These are phyloP conservation scores for Actinernus sp. DNA, from an alignment of 92 coral and sea anemone species.

Conservation along the genomic window DNA sequence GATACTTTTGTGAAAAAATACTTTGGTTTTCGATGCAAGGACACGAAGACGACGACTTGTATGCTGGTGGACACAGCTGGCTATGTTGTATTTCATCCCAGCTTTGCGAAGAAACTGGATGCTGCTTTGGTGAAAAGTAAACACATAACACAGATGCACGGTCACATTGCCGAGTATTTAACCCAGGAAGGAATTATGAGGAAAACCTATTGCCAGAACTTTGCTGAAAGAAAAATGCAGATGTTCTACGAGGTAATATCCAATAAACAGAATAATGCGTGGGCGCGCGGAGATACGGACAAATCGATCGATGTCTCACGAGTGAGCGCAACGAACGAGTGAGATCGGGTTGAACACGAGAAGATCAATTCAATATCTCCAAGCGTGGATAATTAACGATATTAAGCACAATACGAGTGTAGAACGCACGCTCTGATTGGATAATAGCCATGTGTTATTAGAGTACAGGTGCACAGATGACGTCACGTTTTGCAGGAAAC, in stretches of 20 bases:
- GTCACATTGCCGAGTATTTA: slow-evolving; percentile 59
- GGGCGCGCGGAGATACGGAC: too few species aligned
- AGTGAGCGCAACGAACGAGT: too few species aligned
- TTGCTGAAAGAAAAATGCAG: slow-evolving; percentile 48
- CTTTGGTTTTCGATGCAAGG: slow-evolving; percentile 42
- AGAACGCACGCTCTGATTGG: too few species aligned
- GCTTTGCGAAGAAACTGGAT: slow-evolving; percentile 56
- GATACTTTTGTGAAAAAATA: slow-evolving; percentile 25
- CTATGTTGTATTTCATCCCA: slow-evolving; percentile 73
- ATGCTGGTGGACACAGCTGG: slow-evolving; percentile 69
- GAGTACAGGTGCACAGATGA: too few species aligned
- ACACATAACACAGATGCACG: slow-evolving; percentile 70
- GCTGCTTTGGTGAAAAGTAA: slow-evolving; percentile 35
- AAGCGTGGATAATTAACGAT: too few species aligned
- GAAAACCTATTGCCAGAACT: slow-evolving; percentile 65
- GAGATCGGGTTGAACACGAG: too few species aligned
- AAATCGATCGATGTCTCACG: too few species aligned
- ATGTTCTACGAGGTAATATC: slow-evolving; percentile 85
- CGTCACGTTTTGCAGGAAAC: too few species aligned
- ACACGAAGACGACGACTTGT: slow-evolving; percentile 28
- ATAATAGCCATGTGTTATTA: too few species aligned
- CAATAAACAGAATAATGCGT: too few species aligned
- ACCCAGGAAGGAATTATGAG: slow-evolving; percentile 46
- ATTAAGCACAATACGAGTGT: too few species aligned
- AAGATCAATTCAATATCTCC: too few species aligned